Evolutionary conservation across 1,140 invertebrate species (phyloP), one percentile per base, ranked within the genome.

Genomic region (Procambarus virginalis): DNA sequence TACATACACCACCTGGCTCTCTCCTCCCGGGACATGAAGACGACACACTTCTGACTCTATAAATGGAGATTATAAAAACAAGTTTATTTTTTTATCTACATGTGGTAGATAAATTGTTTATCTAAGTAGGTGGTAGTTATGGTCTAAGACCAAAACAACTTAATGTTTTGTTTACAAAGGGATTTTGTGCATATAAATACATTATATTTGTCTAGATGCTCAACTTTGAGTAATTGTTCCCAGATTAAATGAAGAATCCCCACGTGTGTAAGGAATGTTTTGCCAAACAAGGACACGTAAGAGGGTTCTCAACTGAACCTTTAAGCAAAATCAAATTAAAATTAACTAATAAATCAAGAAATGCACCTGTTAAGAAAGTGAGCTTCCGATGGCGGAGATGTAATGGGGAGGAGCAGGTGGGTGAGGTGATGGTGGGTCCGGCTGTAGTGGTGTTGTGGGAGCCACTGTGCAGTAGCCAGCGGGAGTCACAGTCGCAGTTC

Each of bases 401-500:
- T 3, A 86, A 55, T 3, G 84, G 84, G 10, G 51, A 58, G 73
- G 68, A 75, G 17, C 84, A 86, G 2, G 70, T 51, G 8, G 83
- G 83, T 3, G 17, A 17, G 48, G 70, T 49, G 60, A 83, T 46
- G 46, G 81, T 58, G n/a, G 22, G 8, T 48, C 34, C 3, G 14
- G 82, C 20, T 2, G 82, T 17, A 34, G 64, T 51, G 48, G 83
- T 22, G 75, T 8, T 34, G 2, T 64, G 22, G 22, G 45, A 5
- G 12, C 9, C 1, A 2, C n/a, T 9, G 20, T 83, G 22, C 34
- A 89, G 55, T 6, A 89, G 17, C 87, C 80, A 89, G 14, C n/a
- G 14, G 9, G 87, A 77, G 12, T 84, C 87, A 46, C 87, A 89
- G n/a, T 49, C 79, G 48, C 87, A 89, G 81, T 46, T 78, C 87